A percentile compares a stretch with the other conserved stretches of the same genome.
These are phyloP conservation scores for Pimpla rufipes DNA, from an alignment of 2,888 invertebrate species.

Conservation along the genomic window DNA sequence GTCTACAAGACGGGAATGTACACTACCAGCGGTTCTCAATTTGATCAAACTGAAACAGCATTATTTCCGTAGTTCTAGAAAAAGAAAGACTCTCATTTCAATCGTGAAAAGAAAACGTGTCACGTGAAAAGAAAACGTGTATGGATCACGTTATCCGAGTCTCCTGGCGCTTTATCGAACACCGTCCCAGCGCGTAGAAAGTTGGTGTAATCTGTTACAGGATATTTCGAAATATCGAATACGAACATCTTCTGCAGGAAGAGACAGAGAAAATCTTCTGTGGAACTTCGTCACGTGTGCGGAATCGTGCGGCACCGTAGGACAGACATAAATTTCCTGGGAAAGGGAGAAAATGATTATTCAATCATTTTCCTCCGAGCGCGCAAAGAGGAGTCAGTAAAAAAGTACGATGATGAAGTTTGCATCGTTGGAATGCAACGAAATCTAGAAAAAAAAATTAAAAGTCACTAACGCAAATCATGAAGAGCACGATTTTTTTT, in stretches of 20 bases:
- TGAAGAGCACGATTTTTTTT: too few relatives aligned
- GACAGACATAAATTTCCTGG: conserved; percentile 1
- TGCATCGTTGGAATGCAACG: background rate
- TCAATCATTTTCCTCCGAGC: conserved; percentile 14
- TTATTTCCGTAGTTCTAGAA: background rate
- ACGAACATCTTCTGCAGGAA: background rate
- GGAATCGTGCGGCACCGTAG: background rate
- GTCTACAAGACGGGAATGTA: background rate
- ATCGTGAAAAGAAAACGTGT: too few relatives aligned
- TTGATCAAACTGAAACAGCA: background rate
- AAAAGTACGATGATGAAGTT: background rate
- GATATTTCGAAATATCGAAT: background rate
- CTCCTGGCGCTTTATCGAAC: too few relatives aligned
- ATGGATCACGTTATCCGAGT: too few relatives aligned
- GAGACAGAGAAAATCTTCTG: background rate
- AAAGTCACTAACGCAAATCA: too few relatives aligned
- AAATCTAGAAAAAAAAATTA: too few relatives aligned
- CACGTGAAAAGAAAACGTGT: too few relatives aligned
- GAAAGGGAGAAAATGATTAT: conserved; percentile 13
- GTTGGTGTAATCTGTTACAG: background rate
- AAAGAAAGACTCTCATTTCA: too few relatives aligned
- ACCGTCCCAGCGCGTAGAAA: background rate
- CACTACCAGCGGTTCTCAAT: conserved; percentile 1
- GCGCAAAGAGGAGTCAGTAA: background rate
- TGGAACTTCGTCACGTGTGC: background rate